Evolutionary conservation across 2,113 vertebrate species (phyloP).

Genomic region (Chloropsis cyanopogon): DNA sequence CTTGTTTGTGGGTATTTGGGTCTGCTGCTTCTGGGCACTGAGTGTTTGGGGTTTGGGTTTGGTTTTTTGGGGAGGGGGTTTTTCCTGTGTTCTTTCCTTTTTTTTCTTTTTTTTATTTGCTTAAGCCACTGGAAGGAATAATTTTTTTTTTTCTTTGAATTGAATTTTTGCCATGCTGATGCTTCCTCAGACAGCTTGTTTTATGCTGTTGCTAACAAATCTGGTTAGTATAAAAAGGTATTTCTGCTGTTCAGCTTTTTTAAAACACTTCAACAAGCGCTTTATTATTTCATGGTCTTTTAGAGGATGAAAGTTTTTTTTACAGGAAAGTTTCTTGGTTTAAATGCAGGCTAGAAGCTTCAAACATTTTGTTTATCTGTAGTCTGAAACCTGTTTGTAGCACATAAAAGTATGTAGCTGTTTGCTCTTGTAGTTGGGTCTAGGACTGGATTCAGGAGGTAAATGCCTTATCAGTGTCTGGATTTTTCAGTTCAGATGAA

Average conservation of each 20-base stretch:
- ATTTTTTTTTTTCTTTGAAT: constrained; percentile 21
- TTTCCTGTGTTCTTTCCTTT: neutral
- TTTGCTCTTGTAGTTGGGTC: neutral
- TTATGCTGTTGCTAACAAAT: constrained; percentile 35
- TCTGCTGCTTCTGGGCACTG: constrained; percentile 70
- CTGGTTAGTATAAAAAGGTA: neutral
- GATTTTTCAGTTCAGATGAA: neutral
- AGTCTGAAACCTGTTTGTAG: neutral
- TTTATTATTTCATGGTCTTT: neutral
- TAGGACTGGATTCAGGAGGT: neutral
- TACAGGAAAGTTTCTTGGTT: neutral
- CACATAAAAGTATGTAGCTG: neutral
- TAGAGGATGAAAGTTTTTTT: too few relatives aligned
- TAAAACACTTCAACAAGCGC: neutral
- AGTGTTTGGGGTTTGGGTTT: constrained; percentile 31
- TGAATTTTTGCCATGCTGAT: constrained; percentile 32
- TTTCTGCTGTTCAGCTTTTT: constrained; percentile 1
- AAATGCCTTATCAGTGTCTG: neutral
- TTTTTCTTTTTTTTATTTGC: neutral
- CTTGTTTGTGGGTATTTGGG: constrained; percentile 72
- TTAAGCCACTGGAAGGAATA: constrained; percentile 34
- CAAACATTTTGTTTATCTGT: neutral
- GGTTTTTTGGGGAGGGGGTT: neutral
- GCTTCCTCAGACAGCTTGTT: constrained; percentile 51
- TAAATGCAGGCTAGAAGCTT: neutral